Base-by-base conservation (phyloP, 2,888 invertebrate species). In the Branchellion lobata region DNA sequence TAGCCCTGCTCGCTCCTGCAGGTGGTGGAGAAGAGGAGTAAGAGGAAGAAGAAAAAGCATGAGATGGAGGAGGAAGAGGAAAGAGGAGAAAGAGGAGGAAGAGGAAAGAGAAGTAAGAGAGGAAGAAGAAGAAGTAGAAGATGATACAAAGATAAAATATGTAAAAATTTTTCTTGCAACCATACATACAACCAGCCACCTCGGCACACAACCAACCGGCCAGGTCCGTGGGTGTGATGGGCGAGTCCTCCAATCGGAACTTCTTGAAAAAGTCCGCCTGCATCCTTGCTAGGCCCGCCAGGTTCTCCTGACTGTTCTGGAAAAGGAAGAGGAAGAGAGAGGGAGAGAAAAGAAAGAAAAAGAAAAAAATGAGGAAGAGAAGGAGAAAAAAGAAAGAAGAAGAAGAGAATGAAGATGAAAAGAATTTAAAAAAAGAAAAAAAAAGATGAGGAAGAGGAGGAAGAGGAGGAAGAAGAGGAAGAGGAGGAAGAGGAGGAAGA, bases 191-290 rank as follows among this genome's bases (percentile, higher is more conserved):
- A n/a, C n/a, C n/a, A n/a, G n/a, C n/a, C n/a, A n/a, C n/a, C n/a
- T n/a, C n/a, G n/a, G n/a, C n/a, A n/a, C n/a, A n/a, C n/a, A n/a
- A n/a, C n/a, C n/a, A n/a, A 83, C 90, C 90, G 21, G 91, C 91
- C 82, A 89, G 89, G 83, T 87, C 88, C 1, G 91, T 91, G 14
- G 91, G 91, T 3, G 90, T 90, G 18, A 91, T 84, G 79, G 47
- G 34, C 47, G 29, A 65, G 31, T 53, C 71, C 18, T 78, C 80
- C 5, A 40, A 40, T 27, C 61, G 61, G 36, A 74, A 74, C 0
- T n/a, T 53, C 36, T 75, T 47, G 31, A 40, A 21, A 8, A 78
- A 31, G 27, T 78, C 78, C n/a, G 47, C 40, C 51, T 65, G 76
- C 65, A 80, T 24, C 24, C 73, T 71, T 18, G 31, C 21, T 31